Base-by-base conservation (phyloP, 2,888 invertebrate genomes). In the Drosophila robusta region DNA sequence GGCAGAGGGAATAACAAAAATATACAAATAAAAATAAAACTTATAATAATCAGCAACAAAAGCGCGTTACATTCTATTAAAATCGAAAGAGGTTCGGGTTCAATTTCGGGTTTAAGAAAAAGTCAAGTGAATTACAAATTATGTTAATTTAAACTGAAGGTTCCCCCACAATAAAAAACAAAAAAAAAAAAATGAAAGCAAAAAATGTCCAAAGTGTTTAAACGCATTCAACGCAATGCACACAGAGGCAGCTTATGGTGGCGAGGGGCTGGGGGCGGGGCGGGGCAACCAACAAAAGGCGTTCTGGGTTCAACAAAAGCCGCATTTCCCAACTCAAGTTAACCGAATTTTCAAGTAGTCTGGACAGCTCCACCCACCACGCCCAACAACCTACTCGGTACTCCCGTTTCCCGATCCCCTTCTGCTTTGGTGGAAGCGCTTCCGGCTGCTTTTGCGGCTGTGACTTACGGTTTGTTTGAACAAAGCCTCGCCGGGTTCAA, bases 21-120 rank as follows among this genome's bases (percentile, higher is more conserved):
- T 63, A 82, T 65, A 64, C 58, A 56, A 26, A 45, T 14, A 39
- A 39, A 49, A 32, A 29, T 29, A 39, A 80, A 84, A 87, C 89
- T 83, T 82, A 63, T 79, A 83, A 84, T 88, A 83, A 88, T 88
- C 86, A 83, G 82, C 82, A 77, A 84, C 87, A 84, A 87, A 87
- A 73, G 75, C 77, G 67, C 66, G 80, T 83, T 73, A 68, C 69
- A 76, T 82, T 86, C 79, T 76, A 82, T 87, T 88, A 78, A 78
- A 72, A 73, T 78, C 71, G 60, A 81, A 68, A 78, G 82, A 77
- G 77, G 66, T 77, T 66, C 46, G 57, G 58, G 55, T 52, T 56
- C 56, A 63, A 38, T 58, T 55, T 68, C 12, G 46, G 22, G 9
- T 16, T 52, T 16, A 14, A 39, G 32, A 47, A 70, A 70, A 70